Percentiles rank a stretch among this genome's conserved stretches.
Conservation (phyloP, 2,113 vertebrate species). For the Orycteropus afer region DNA sequence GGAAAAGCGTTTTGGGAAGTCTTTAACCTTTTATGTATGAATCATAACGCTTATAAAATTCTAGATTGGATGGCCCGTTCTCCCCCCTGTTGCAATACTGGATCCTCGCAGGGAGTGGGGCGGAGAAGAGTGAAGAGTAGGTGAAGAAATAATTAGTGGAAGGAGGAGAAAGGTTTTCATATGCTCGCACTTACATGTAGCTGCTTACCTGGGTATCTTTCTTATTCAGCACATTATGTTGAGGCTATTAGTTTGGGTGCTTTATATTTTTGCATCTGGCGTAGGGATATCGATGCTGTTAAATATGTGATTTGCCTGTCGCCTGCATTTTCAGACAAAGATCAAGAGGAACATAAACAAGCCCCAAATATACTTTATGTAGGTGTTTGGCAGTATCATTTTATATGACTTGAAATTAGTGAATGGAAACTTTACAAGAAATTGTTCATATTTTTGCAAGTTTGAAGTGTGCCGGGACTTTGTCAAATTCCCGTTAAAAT, state of each 20-base stretch:
- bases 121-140: constrained; percentile 70
- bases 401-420: constrained; percentile 86
- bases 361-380: constrained; percentile 84
- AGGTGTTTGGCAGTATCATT: constrained; percentile 80
- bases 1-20: constrained; percentile 69
- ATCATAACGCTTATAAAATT: constrained; percentile 62
- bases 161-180: constrained; percentile 81
- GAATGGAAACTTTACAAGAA: constrained; percentile 85
- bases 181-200: constrained; percentile 61
- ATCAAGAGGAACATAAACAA: constrained; percentile 87
- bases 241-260: constrained; percentile 83
- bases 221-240: constrained; percentile 85
- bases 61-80: constrained; percentile 42
- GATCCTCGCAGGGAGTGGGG: constrained; percentile 21
- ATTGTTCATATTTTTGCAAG: constrained; percentile 83
- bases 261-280: constrained; percentile 84
- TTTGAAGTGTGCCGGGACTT: constrained; percentile 86
- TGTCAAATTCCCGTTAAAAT: constrained; percentile 91
- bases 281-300: constrained; percentile 76
- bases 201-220: constrained; percentile 81
- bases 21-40: constrained; percentile 51
- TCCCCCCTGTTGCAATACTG: neutral
- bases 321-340: constrained; percentile 85
- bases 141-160: constrained; percentile 78
- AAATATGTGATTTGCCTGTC: constrained; percentile 86